Evolutionary conservation across 2,888 invertebrate genomes (phyloP).

Genomic region (Limulus polyphemus): DNA sequence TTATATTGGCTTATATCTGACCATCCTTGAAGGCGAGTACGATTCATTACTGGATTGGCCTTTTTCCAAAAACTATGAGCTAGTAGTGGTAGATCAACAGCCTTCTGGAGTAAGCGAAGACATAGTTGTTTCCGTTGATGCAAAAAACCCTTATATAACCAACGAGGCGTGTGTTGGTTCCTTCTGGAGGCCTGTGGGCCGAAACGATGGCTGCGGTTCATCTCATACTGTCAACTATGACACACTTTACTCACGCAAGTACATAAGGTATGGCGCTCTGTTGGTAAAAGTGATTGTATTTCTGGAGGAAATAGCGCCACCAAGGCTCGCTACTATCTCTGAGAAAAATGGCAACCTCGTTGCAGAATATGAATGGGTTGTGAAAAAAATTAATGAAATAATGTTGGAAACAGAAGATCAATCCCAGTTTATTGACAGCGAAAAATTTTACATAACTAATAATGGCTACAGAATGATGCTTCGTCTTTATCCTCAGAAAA

Average conservation of each 20-base stretch:
- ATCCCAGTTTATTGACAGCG: constrained; percentile 16
- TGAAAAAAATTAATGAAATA: constrained; percentile 11
- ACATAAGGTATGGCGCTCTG: constrained; percentile 19
- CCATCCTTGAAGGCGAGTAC: constrained; percentile 27
- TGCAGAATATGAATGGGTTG: constrained; percentile 12
- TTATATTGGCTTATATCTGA: constrained; percentile 24
- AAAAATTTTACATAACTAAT: constrained; percentile 20
- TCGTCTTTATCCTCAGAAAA: constrained; percentile 17
- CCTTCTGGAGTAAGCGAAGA: constrained; percentile 4
- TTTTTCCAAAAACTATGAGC: constrained; percentile 24
- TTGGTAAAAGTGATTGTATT: constrained; percentile 14
- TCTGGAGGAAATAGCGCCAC: constrained; percentile 16
- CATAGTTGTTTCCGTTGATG: constrained; percentile 11
- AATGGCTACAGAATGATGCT: constrained; percentile 22
- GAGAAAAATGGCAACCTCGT: constrained; percentile 6
- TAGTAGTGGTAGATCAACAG: constrained; percentile 11
- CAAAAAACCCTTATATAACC: constrained; percentile 10
- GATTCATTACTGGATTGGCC: constrained; percentile 27
- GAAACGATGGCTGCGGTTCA: constrained; percentile 19
- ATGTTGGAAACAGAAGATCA: constrained; percentile 2
- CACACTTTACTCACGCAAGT: constrained; percentile 16
- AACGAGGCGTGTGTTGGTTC: constrained; percentile 19
- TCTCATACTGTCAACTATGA: constrained; percentile 14
- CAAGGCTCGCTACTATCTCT: constrained; percentile 14
- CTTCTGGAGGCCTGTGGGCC: constrained; percentile 19